Base-by-base conservation (phyloP, 2,888 invertebrate species). In the Phyto melanocephala region DNA sequence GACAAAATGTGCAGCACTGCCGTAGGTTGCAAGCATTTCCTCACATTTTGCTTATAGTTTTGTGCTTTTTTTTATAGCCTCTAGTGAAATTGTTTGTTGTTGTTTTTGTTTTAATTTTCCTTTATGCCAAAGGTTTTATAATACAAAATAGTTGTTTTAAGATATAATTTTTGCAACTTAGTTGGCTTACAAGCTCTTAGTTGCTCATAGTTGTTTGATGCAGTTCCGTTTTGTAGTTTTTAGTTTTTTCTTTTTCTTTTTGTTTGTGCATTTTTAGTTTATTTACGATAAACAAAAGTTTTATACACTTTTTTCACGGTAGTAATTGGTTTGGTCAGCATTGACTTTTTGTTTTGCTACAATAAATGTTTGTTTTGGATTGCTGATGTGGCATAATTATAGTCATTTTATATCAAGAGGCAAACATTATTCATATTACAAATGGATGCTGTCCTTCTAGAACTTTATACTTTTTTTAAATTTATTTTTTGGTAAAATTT, bases 91-190 rank as follows among this genome's bases (percentile, higher is more conserved):
- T 77, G 20, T 68, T 50, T 52, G 45, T 70, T 54, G 58, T 56
- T 67, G 63, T 37, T 77, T 58, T 58, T 58, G n/a, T 28, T 28
- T 6, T 6, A 17, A 42, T 60, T 52, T 40, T 35, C 33, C 33
- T 80, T 70, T 37, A 71, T 58, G 58, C 65, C 52, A 74, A 80
- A 65, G 81, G 70, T 85, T 85, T 62, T 85, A 87, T 86, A 86
- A 86, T 37, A 80, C 60, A 75, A 80, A 82, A 62, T 79, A 56
- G 79, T 79, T 79, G 54, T 79, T 82, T 75, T 58, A 88, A 86
- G 87, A 88, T 87, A 89, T 87, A 88, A 87, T 88, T 89, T 89
- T 87, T 70, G 88, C 88, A 89, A 89, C 88, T 89, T 89, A 89
- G 89, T 89, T 89, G 87, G 87, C 63, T 80, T 77, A 58, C 42